These are phyloP conservation scores for Thereva nobilitata DNA, from an alignment of 2,888 invertebrate genomes.

Conservation along the genomic window DNA sequence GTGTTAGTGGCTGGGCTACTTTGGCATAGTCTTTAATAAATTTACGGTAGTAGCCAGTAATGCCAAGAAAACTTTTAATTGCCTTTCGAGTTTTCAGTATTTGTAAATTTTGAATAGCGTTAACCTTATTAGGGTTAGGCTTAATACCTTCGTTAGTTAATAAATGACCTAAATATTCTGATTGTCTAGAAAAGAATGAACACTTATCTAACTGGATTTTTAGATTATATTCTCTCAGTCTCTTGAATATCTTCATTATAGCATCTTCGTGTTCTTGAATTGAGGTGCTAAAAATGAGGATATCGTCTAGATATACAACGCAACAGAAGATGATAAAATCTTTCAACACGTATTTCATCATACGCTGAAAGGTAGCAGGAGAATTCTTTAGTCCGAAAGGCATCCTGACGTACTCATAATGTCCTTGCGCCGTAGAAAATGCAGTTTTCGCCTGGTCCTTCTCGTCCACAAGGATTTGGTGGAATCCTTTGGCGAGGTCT, in stretches of 20 bases:
- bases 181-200: too few relatives aligned
- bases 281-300: slow-evolving; percentile 32
- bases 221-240: slow-evolving; percentile 26
- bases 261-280: slow-evolving; percentile 27
- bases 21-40: too few relatives aligned
- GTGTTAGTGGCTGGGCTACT: slow-evolving; percentile 25
- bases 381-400: neutral
- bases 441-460: too few relatives aligned
- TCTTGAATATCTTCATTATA: slow-evolving; percentile 20
- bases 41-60: slow-evolving; percentile 14
- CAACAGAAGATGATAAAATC: slow-evolving; percentile 23
- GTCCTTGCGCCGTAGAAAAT: too few relatives aligned
- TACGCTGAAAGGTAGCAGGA: too few relatives aligned
- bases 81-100: slow-evolving; percentile 29
- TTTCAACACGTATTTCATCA: slow-evolving; percentile 6
- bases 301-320: slow-evolving; percentile 33
- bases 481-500: too few relatives aligned
- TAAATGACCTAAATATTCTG: slow-evolving; percentile 32
- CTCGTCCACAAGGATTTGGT: too few relatives aligned
- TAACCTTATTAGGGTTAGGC: slow-evolving; percentile 30
- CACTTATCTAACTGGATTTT: slow-evolving; percentile 34
- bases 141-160: slow-evolving; percentile 18
- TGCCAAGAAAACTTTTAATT: slow-evolving; percentile 25
- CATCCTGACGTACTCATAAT: too few relatives aligned
- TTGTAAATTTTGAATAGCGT: slow-evolving; percentile 15